Percentiles rank a stretch among this genome's conserved stretches.
These are phyloP conservation scores for Camponotus vicinus DNA, from an alignment of 1,140 invertebrate species.

Conservation along the genomic window DNA sequence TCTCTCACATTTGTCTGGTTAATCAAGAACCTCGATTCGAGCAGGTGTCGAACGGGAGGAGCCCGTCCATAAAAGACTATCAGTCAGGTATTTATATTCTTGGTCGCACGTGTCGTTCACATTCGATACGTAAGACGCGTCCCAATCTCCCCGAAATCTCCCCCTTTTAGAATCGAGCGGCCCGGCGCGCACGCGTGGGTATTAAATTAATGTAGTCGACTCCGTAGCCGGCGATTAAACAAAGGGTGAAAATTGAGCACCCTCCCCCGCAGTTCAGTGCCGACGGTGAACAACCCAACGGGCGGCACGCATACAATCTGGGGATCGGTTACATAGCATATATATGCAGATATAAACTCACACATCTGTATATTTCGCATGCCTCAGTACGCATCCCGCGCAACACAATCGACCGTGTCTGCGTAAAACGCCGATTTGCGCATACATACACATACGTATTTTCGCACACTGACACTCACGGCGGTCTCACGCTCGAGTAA, in stretches of 20 bases:
- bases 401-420: constrained; percentile 50
- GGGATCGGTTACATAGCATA: neutral
- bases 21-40: neutral
- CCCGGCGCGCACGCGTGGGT: constrained; percentile 74
- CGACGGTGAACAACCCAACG: constrained; percentile 32
- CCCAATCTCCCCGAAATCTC: constrained; percentile 3
- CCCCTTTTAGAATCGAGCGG: constrained; percentile 41
- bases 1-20: neutral
- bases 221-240: constrained; percentile 83
- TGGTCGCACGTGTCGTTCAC: neutral
- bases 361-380: constrained; percentile 20
- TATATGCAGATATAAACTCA: too few relatives aligned
- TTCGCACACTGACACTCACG: neutral
- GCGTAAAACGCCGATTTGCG: constrained; percentile 54
- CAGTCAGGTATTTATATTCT: constrained; percentile 38
- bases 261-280: constrained; percentile 47
- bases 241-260: constrained; percentile 85
- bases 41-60: constrained; percentile 39
- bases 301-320: constrained; percentile 30
- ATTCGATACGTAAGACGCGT: constrained; percentile 59
- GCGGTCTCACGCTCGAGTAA: constrained; percentile 53
- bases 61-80: neutral
- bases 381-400: constrained; percentile 64
- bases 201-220: constrained; percentile 85
- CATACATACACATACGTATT: neutral